Evolutionary conservation across 2,888 invertebrate species (phyloP), one percentile per base, ranked within the genome.

Genomic region (Drosophila planitibia): DNA sequence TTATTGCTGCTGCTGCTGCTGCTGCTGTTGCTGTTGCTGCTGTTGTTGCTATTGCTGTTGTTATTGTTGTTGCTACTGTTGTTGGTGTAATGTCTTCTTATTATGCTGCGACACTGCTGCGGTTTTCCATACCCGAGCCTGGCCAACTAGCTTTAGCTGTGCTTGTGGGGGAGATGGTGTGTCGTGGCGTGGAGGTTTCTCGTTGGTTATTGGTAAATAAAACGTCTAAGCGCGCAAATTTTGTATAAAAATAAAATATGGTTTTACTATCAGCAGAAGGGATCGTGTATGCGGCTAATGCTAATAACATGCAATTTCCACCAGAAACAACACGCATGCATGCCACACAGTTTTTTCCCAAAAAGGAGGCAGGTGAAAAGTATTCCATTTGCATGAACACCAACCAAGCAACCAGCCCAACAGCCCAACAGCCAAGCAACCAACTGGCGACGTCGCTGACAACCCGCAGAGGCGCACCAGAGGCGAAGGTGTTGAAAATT

Each of bases 231-330:
- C 83, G 82, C 80, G 74, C 87, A 75, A 89, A 89, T 83, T 89
- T 89, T 61, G 81, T 81, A 77, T 74, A 69, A 74, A 83, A 83
- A 66, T 86, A 89, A 90, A 90, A 89, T 90, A 90, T 87, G 87
- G 87, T 85, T 83, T 75, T 58, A 73, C 77, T 91, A 90, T 91
- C 89, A 82, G 84, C 79, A 74, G 80, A 77, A 74, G 91, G 83
- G 75, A 90, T 90, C 91, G 78, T 90, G 91, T 91, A 88, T 83
- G 85, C 73, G 82, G 80, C 88, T 90, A 90, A 90, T 88, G 76
- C 90, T 90, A 90, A 90, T 90, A 90, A 90, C 90, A 90, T 86
- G 91, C 86, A 89, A 90, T 89, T 90, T 86, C 76, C 83, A 83
- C 76, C 70, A 74, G 67, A 76, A 83, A 76, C 86, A 79, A 74